phyloP scores from a whole-genome alignment of 1,140 invertebrate species.

The Propsilocerus akamusi region DNA sequence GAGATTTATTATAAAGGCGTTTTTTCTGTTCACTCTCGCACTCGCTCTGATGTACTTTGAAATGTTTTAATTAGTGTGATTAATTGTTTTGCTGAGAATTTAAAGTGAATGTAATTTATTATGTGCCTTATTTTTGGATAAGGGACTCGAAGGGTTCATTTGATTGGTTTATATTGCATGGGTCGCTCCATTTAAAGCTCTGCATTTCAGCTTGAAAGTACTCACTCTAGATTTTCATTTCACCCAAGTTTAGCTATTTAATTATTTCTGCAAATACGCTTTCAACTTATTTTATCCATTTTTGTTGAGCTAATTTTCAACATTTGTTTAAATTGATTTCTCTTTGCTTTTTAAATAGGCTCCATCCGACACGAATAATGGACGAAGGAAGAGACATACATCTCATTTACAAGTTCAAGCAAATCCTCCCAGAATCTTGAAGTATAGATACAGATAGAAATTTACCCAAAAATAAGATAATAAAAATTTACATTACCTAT shows the following conservation, averaged over 20 bases:
- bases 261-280: no score
- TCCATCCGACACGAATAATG: neutral
- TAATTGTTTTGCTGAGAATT: conserved; percentile 4
- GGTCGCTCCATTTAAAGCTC: no score
- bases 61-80: conserved; percentile 1
- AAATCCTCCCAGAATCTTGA: no score
- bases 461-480: neutral
- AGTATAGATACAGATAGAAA: neutral
- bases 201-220: neutral
- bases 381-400: neutral
- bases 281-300: no score
- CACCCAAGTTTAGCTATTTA: neutral
- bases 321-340: no score
- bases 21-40: no score
- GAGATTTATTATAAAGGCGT: conserved; percentile 2
- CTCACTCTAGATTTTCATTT: neutral
- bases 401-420: no score
- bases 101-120: conserved; percentile 3
- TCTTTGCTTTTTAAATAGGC: no score
- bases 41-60: conserved; percentile 3
- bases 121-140: neutral
- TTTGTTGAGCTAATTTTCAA: no score
- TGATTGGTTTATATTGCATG: no score
- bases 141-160: neutral
- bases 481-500: no score